These are phyloP conservation scores for Lemur catta DNA, from an alignment of 2,797 vertebrate genomes.

Conservation along the genomic window DNA sequence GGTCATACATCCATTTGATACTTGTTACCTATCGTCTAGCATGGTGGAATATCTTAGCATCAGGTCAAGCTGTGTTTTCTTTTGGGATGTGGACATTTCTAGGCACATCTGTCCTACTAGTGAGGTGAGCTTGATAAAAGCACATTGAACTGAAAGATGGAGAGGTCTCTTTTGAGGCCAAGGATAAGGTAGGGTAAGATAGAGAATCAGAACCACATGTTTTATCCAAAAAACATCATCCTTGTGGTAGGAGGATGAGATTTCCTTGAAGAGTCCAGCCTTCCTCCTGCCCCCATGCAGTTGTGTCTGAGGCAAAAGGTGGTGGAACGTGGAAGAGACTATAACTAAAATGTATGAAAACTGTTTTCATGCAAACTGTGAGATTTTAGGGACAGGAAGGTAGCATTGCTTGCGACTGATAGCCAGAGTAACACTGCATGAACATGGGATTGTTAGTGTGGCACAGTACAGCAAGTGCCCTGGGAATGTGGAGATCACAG, in stretches of 20 bases:
- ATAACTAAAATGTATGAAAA: neutral
- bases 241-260: neutral
- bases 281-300: neutral
- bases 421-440: neutral
- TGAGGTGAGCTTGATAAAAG: neutral
- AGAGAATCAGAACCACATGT: neutral
- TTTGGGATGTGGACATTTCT: slow-evolving; percentile 14
- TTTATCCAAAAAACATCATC: neutral
- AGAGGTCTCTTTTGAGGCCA: neutral
- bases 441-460: neutral
- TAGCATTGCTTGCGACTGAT: neutral
- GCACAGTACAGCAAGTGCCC: neutral
- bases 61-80: neutral
- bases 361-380: neutral
- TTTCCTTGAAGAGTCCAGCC: neutral
- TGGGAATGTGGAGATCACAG: neutral
- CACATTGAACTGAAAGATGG: neutral
- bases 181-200: neutral
- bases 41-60: neutral
- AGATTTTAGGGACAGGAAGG: neutral
- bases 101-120: neutral
- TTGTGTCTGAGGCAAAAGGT: neutral
- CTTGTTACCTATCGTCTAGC: neutral
- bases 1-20: neutral
- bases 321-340: neutral